Evolutionary conservation across 53 echinoderm and acorn worm genomes (phyloP), one percentile per base, ranked within the genome.

Genomic region (Mesocentrotus franciscanus): DNA sequence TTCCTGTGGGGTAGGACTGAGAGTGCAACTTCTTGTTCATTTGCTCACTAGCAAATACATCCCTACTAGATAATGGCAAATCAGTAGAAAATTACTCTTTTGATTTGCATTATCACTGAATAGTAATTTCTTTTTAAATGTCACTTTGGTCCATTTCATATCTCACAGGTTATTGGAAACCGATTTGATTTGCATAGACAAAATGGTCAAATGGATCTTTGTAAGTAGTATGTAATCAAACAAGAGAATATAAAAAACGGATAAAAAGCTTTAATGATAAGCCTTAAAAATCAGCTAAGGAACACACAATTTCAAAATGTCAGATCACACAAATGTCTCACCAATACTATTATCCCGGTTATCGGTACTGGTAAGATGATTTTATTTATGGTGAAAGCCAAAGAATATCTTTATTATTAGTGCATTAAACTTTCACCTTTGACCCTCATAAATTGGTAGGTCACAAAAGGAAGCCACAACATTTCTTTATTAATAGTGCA

Each of bases 281-380:
- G 18, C 36, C 20, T 81, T 81, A 3, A 42, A 42, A 39, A 36
- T 79, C 20, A 11, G 39, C 81, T 79, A 79, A 81, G 81, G 42
- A 81, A 42, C 16, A 81, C 81, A 42, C 29, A 39, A 39, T 81
- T 81, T 81, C 81, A 81, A 81, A 81, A 81, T 81, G 81, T 81
- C 42, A 42, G 81, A 81, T 81, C 81, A 81, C 81, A 81, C 16
- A 22, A 12, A 20, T 4, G 42, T 81, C 9, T 39, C 36, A 15
- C 81, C 36, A 42, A 4, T 9, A 36, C 18, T 42, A 3, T 15
- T 14, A 81, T 42, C 68, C 6, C 7, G 68, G 24, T 68, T 68
- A 4, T 68, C 0, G 24, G 68, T 24, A 68, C 24, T 68, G 33
- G 33, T 33, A 14, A 14, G 29, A 76, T 3, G 14, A 33, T 12